These are phyloP conservation scores for Melipona bicolor DNA, from an alignment of 2,888 invertebrate genomes.

Conservation along the genomic window DNA sequence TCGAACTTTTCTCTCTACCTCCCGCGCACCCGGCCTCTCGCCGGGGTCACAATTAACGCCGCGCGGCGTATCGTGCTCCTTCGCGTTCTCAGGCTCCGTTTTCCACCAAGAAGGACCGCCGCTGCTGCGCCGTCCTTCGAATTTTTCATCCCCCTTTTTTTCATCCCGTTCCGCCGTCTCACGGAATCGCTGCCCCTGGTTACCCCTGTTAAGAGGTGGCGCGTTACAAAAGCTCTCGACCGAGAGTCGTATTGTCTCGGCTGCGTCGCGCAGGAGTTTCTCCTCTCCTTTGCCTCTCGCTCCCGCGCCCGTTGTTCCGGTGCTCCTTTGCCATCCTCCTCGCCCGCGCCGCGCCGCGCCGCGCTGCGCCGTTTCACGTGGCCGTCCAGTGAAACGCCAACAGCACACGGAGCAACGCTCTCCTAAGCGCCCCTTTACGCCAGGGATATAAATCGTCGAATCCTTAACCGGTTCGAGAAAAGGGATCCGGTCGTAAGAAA, in stretches of 20 bases:
- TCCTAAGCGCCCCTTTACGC: slow-evolving; percentile 68
- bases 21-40: slow-evolving; percentile 43
- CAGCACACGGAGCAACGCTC: slow-evolving; percentile 19
- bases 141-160: slow-evolving; percentile 38
- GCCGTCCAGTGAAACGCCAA: slow-evolving; percentile 29
- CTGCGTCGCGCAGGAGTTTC: slow-evolving; percentile 13
- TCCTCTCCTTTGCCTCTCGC: not conserved
- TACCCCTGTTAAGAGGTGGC: slow-evolving; percentile 52
- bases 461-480: slow-evolving; percentile 77
- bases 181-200: slow-evolving; percentile 9
- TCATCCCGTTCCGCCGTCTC: not conserved
- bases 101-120: slow-evolving; percentile 10
- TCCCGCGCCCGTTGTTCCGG: slow-evolving; percentile 12
- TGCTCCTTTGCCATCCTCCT: slow-evolving; percentile 18
- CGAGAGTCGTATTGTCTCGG: slow-evolving; percentile 53
- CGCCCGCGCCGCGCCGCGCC: not conserved
- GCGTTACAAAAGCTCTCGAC: slow-evolving; percentile 54
- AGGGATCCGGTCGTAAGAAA: slow-evolving; percentile 64
- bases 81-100: slow-evolving; percentile 41
- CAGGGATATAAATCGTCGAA: slow-evolving; percentile 78
- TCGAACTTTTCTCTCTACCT: slow-evolving; percentile 52
- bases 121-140: not conserved
- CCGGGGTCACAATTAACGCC: slow-evolving; percentile 65
- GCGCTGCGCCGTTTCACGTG: slow-evolving; percentile 9
- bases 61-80: slow-evolving; percentile 46